phyloP scores from a whole-genome alignment of 2,113 vertebrate genomes.

The Oxygymnocypris stewartii region DNA sequence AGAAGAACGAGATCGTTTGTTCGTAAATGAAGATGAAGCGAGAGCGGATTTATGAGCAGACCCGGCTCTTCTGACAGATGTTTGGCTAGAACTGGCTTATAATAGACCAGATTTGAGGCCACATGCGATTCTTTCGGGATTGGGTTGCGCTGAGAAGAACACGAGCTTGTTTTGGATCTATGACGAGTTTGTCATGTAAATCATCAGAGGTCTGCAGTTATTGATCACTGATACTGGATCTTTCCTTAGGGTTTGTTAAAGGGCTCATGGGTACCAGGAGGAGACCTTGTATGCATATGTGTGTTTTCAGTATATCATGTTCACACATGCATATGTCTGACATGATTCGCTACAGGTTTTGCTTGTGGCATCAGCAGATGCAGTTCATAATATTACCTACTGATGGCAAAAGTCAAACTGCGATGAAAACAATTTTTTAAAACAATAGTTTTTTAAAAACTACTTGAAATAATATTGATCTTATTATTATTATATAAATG shows the following conservation, averaged over 20 bases:
- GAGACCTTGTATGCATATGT: background rate
- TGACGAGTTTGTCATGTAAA: background rate
- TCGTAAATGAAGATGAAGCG: constrained; percentile 21
- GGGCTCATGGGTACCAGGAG: background rate
- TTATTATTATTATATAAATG: too few relatives aligned
- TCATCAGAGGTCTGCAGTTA: background rate
- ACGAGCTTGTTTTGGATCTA: background rate
- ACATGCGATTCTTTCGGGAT: background rate
- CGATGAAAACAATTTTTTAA: background rate
- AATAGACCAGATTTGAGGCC: background rate
- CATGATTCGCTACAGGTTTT: constrained; percentile 4
- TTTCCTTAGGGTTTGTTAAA: background rate
- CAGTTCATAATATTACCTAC: background rate
- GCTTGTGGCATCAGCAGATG: background rate
- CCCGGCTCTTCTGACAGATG: background rate
- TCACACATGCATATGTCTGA: background rate
- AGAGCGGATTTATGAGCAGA: background rate
- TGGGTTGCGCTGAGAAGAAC: background rate
- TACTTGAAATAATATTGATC: background rate
- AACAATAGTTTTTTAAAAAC: too few relatives aligned
- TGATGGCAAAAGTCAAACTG: background rate
- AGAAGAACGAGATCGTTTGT: background rate
- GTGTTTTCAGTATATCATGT: background rate
- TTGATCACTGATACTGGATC: background rate
- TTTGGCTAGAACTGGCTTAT: background rate